These are phyloP conservation scores for Phalacrocorax aristotelis DNA, from an alignment of 2,113 vertebrate genomes.

Conservation along the genomic window DNA sequence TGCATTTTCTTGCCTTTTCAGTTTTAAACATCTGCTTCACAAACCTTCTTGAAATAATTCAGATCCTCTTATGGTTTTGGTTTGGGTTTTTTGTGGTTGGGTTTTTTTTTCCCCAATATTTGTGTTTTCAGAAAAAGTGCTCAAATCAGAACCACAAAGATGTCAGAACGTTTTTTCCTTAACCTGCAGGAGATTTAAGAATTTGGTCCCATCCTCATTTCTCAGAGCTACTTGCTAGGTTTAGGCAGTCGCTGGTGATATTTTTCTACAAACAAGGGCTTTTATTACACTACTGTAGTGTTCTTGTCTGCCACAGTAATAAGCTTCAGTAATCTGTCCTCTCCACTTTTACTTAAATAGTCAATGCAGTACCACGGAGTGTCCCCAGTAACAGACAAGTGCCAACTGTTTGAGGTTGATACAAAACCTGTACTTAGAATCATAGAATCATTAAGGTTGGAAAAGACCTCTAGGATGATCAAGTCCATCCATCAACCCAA, in stretches of 20 bases:
- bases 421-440: not conserved
- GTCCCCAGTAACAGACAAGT: not conserved
- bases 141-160: not conserved
- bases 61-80: not conserved
- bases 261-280: not conserved
- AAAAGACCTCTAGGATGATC: too few relatives aligned
- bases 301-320: not conserved
- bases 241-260: not conserved
- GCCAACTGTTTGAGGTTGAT: not conserved
- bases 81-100: too few relatives aligned
- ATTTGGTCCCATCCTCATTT: not conserved
- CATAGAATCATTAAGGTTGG: too few relatives aligned
- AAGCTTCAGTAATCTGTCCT: not conserved
- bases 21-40: not conserved
- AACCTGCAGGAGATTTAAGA: not conserved
- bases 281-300: not conserved
- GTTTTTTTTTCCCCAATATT: not conserved
- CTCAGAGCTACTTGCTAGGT: not conserved
- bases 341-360: not conserved
- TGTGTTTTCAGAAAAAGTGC: not conserved
- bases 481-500: too few relatives aligned
- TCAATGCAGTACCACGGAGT: not conserved
- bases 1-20: not conserved
- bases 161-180: not conserved
- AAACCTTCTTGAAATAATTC: not conserved